phyloP scores from a whole-genome alignment of 2,797 vertebrate species.

The Pelobates cultripes region DNA sequence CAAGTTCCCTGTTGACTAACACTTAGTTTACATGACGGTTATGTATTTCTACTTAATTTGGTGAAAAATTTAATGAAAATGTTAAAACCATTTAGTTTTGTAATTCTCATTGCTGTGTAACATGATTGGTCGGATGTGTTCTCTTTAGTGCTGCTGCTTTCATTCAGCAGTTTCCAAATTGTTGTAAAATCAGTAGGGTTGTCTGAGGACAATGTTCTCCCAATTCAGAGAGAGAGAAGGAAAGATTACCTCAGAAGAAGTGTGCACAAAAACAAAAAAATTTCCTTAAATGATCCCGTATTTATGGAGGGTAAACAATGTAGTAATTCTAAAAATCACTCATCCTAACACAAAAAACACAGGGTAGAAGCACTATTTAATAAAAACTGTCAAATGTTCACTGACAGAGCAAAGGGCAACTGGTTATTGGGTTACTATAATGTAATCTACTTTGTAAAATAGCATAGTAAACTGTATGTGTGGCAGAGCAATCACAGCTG shows the following conservation, averaged over 20 bases:
- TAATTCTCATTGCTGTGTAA: slow-evolving; percentile 5
- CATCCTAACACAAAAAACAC: slow-evolving; percentile 29
- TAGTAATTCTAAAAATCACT: slow-evolving; percentile 26
- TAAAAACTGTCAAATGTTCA: slow-evolving; percentile 16
- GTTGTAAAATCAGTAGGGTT: slow-evolving; percentile 39
- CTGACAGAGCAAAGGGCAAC: slow-evolving; percentile 7
- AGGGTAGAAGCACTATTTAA: slow-evolving; percentile 22
- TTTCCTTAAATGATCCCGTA: slow-evolving; percentile 53
- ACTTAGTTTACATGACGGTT: too few species aligned
- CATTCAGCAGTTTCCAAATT: slow-evolving; percentile 37
- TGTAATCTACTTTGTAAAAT: background rate
- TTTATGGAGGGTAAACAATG: slow-evolving; percentile 40
- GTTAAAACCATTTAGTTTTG: background rate
- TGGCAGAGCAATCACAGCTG: background rate
- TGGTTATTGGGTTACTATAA: background rate
- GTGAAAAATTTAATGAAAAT: too few species aligned
- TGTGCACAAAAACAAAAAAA: slow-evolving; percentile 53
- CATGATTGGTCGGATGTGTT: background rate
- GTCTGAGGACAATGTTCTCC: slow-evolving; percentile 46
- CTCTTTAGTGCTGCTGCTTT: slow-evolving; percentile 25
- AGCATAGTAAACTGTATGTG: background rate
- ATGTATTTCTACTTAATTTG: too few species aligned
- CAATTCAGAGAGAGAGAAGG: slow-evolving; percentile 38
- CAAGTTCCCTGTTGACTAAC: too few species aligned
- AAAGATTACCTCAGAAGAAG: slow-evolving; percentile 56